Evolutionary conservation across 2,888 invertebrate genomes (phyloP).

Genomic region (Pristionchus fissidentatus): DNA sequence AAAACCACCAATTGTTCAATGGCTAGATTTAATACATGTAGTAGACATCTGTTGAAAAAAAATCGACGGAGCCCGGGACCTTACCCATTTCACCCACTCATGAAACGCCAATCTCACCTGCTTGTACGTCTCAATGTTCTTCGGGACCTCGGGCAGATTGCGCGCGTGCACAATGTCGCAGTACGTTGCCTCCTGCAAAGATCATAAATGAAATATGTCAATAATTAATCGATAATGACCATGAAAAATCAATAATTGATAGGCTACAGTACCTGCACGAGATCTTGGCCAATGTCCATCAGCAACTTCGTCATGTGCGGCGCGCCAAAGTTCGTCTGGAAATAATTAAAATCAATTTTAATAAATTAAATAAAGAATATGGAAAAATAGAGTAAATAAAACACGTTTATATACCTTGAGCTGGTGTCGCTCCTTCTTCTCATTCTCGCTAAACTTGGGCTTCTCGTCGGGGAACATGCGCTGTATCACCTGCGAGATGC

Average conservation of each 20-base stretch:
- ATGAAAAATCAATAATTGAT: too few relatives aligned
- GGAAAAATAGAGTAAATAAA: too few relatives aligned
- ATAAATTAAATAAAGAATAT: background rate
- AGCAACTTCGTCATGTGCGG: slow-evolving; percentile 73
- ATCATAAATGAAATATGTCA: background rate
- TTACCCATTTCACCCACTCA: background rate
- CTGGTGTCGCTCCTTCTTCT: slow-evolving; percentile 64
- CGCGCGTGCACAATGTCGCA: slow-evolving; percentile 73
- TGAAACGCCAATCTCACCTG: slow-evolving; percentile 56
- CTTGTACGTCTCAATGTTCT: slow-evolving; percentile 73
- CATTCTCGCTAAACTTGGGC: slow-evolving; percentile 68
- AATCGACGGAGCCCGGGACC: too few relatives aligned
- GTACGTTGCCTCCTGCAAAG: slow-evolving; percentile 71
- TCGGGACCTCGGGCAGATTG: slow-evolving; percentile 74
- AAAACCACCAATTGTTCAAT: too few relatives aligned
- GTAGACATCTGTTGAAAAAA: too few relatives aligned
- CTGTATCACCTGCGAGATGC: slow-evolving; percentile 59
- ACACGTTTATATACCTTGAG: slow-evolving; percentile 61
- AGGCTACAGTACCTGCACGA: slow-evolving; percentile 58
- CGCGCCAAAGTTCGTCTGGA: slow-evolving; percentile 53
- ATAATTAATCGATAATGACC: background rate
- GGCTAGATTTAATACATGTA: too few relatives aligned
- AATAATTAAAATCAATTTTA: too few relatives aligned
- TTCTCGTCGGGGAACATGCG: slow-evolving; percentile 71
- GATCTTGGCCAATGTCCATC: slow-evolving; percentile 73